Base-by-base conservation (phyloP, 1,140 invertebrate species). In the Rhagoletis pomonella region DNA sequence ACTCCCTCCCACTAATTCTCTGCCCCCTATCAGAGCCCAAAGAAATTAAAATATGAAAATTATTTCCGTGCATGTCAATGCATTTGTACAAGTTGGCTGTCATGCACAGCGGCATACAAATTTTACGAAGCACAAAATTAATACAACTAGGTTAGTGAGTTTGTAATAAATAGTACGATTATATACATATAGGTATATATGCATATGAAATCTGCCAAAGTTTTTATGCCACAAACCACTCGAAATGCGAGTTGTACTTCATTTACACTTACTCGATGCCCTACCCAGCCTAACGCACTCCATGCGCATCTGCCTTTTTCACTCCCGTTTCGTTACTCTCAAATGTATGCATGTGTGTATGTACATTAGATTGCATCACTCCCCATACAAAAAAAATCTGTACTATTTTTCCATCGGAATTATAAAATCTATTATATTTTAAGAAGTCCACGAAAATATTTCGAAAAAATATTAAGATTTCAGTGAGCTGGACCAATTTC, bases 31-130 rank as follows among this genome's bases (percentile, higher is more conserved):
- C 9, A 59, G 58, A 7, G 65, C 10, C 4, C 50, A 39, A 73
- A 73, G 44, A 73, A 73, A 47, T 73, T 73, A 39, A 47, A 44
- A 73, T 73, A 14, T 12, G 67, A 73, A 73, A 73, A 73, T 73
- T 47, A 47, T 73, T 73, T 73, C 67, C n/a, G n/a, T n/a, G n/a
- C n/a, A n/a, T n/a, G n/a, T n/a, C n/a, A n/a, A n/a, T n/a, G n/a
- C n/a, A n/a, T n/a, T n/a, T n/a, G n/a, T n/a, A 73, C 67, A 73
- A 73, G 42, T 47, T 73, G 39, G 4, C 67, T 73, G 67, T 73
- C 67, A 47, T 44, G 42, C 67, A 39, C 67, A 73, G 67, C 12
- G 67, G 29, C 67, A 73, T 44, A 12, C 67, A 73, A 17, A 47
- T 14, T 67, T 67, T 42, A 39, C 65, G 65, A 67, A 67, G n/a